Evolutionary conservation across 2,888 invertebrate genomes (phyloP), one percentile per base, ranked within the genome.

Genomic region (Eueremaeus valkanovi): DNA sequence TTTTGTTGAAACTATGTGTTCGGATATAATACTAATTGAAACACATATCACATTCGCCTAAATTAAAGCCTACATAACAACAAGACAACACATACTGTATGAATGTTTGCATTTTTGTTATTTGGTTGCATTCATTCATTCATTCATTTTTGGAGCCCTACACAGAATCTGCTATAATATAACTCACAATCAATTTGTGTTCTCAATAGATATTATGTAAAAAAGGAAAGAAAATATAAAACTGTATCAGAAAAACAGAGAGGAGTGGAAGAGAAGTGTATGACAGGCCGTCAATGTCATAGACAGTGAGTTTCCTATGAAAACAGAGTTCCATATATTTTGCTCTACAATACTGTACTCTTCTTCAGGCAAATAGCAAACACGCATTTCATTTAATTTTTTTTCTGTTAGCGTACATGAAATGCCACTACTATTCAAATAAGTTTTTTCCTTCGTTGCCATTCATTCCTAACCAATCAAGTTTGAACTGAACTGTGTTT

Each of bases 221-320:
- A 42, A 42, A 42, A 42, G n/a, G n/a, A n/a, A n/a, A n/a, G n/a
- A n/a, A 13, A 49, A 49, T 49, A n/a, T 18, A 49, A 9, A 58
- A 58, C 6, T 9, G 29, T 24, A 58, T 24, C 27, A n/a, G 3
- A 27, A 58, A 27, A 27, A 8, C 21, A 3, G 27, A 29, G 8
- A 58, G 6, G 24, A 58, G 24, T 27, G 24, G 27, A 27, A 8
- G 18, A n/a, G 36, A 29, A 40, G n/a, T 21, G 6, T 33, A 66
- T 33, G 66, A 66, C 66, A 66, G 24, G 66, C 21, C 66, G 31
- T 66, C 66, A 66, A 21, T 40, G 36, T 66, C n/a, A 66, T 8
- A 16, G 21, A 66, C 63, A 33, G 33, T 63, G 31, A 6, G 33
- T 63, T 63, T 63, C 31, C 29, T 29, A 63, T 63, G 18, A 13